Base-by-base conservation (phyloP, 2,888 invertebrate genomes). In the Pheosia gnoma region DNA sequence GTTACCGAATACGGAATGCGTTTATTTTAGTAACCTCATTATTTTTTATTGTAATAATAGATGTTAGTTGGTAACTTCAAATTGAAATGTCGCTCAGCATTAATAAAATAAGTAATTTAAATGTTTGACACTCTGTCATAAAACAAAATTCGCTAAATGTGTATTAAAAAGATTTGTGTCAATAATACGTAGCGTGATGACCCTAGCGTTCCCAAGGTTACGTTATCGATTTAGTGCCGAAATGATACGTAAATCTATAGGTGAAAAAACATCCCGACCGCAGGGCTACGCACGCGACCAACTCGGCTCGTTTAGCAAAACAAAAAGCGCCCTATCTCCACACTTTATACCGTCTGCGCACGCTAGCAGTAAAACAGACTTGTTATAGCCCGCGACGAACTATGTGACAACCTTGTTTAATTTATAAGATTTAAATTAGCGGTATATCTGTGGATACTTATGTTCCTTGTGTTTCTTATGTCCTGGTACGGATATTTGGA, bases 261-360 rank as follows among this genome's bases (percentile, higher is more conserved):
- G 71, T 67, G 70, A 68, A 71, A 67, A 69, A 72, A 71, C 69
- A 68, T 65, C 59, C 66, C 56, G 61, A 72, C 78, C 77, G 67
- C 81, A 76, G 63, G 70, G 69, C 63, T 39, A 39, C 51, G 55
- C 78, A 80, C 79, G 78, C 75, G 62, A 79, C 60, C 67, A 78
- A 79, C 71, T 78, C 80, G 59, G 67, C 66, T 59, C 75, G 74
- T 82, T 82, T 76, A 68, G 62, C 65, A 65, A 74, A 72, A 80
- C 76, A 74, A 79, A 75, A 77, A 70, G 70, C 63, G 45, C 59
- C 66, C 64, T 74, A 64, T 70, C 65, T 62, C 56, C 41, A 59
- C 56, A 65, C 67, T 63, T 81, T 81, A 83, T 78, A 63, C 62
- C 63, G 54, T 59, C 60, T 58, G 58, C 61, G 73, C 83, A 82